A percentile compares a stretch with the other conserved stretches of the same genome.
Evolutionary conservation across 2,113 vertebrate genomes (phyloP).

Genomic region (Peromyscus polionotus): DNA sequence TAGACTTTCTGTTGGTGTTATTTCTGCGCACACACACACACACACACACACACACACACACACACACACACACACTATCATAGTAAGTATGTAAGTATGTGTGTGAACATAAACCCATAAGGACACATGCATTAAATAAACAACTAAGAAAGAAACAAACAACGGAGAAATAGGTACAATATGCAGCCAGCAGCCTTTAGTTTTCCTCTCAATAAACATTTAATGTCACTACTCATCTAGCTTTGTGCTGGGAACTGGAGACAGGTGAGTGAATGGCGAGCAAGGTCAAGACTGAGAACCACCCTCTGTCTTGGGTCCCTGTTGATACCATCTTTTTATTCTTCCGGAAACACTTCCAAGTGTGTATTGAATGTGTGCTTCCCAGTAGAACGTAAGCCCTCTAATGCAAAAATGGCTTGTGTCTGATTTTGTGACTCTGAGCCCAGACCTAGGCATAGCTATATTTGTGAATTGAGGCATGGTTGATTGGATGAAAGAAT

Average conservation of each 20-base stretch:
- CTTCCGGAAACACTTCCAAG: neutral
- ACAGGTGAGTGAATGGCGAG: neutral
- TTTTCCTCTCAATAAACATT: neutral
- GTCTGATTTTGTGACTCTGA: neutral
- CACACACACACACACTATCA: neutral
- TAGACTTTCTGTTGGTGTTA: too few species aligned
- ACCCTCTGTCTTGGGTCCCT: too few species aligned
- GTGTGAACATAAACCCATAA: neutral
- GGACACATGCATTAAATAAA: neutral
- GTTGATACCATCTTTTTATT: neutral
- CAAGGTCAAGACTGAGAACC: rapidly evolving
- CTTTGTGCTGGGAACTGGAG: neutral
- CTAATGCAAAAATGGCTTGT: neutral
- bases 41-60: too few species aligned
- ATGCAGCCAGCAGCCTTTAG: neutral
- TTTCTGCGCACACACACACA: too few species aligned
- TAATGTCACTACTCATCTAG: neutral
- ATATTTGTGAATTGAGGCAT: neutral
- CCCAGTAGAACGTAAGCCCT: neutral
- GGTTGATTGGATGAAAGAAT: neutral
- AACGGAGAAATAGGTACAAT: neutral
- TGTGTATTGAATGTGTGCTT: neutral
- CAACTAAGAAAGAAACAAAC: neutral
- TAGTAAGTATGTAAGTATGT: neutral
- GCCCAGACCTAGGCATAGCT: neutral